Evolutionary conservation across 2,113 vertebrate species (phyloP).

Genomic region (Pseudois nayaur): DNA sequence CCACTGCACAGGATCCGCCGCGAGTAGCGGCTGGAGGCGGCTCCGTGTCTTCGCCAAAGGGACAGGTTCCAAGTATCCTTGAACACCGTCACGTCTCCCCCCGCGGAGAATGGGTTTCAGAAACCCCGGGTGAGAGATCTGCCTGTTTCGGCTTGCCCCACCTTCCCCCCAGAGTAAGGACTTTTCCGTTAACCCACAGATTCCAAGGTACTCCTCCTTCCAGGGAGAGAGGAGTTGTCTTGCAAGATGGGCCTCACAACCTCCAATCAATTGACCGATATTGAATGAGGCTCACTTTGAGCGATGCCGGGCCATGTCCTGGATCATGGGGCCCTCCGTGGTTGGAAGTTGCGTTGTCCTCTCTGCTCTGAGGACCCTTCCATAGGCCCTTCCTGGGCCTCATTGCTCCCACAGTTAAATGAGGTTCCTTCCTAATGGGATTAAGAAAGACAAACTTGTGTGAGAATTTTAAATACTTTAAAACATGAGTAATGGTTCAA

Average conservation of each 20-base stretch:
- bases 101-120: neutral
- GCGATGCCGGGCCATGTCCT: accelerated
- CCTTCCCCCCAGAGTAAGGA: conserved; percentile 29
- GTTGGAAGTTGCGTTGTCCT: too few species aligned
- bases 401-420: neutral
- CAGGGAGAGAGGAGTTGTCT: neutral
- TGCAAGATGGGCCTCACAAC: neutral
- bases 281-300: neutral
- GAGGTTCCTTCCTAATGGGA: neutral
- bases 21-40: neutral
- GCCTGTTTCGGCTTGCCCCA: neutral
- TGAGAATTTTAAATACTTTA: neutral
- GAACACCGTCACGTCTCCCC: neutral
- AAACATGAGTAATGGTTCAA: neutral
- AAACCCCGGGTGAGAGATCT: neutral
- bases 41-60: neutral
- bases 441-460: neutral
- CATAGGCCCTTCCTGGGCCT: neutral
- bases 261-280: neutral
- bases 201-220: conserved; percentile 31
- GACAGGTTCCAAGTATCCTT: neutral
- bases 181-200: conserved; percentile 23
- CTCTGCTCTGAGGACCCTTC: neutral
- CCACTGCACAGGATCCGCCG: conserved; percentile 9
- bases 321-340: neutral